Percentiles rank a stretch among this genome's conserved stretches.
phyloP scores from a whole-genome alignment of 2,888 invertebrate species.

The Tipula vernalis region DNA sequence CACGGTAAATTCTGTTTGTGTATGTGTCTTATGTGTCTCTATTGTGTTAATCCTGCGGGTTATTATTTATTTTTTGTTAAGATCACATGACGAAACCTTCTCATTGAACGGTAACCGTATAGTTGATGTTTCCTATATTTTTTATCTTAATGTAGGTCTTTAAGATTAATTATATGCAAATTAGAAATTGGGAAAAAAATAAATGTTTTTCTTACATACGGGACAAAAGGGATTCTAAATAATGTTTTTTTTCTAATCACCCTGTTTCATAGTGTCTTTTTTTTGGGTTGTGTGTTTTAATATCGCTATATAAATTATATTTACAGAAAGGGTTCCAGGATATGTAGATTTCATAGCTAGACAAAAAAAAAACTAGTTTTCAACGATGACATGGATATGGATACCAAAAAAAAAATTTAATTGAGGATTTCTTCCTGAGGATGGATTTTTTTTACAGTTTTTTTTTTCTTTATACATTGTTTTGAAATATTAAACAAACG shows the following conservation, averaged over 20 bases:
- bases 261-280: neutral
- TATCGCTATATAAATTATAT: neutral
- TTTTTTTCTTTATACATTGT: neutral
- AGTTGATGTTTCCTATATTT: neutral
- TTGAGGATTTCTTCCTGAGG: constrained; percentile 4
- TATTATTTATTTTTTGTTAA: neutral
- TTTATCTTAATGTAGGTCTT: neutral
- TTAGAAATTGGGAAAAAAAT: neutral
- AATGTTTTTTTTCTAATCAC: neutral
- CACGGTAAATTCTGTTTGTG: neutral
- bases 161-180: neutral
- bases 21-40: neutral
- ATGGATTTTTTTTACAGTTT: neutral
- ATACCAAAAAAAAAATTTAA: neutral
- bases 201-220: neutral
- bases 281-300: neutral
- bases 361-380: neutral
- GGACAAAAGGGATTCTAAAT: neutral
- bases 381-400: constrained; percentile 4
- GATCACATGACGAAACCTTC: neutral
- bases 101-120: neutral
- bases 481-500: neutral
- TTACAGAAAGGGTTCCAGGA: neutral
- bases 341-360: neutral
- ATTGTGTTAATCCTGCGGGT: constrained; percentile 4